Percentiles rank a stretch among this genome's conserved stretches.
Evolutionary conservation across 2,888 invertebrate genomes (phyloP).

Genomic region (Noctua comes): DNA sequence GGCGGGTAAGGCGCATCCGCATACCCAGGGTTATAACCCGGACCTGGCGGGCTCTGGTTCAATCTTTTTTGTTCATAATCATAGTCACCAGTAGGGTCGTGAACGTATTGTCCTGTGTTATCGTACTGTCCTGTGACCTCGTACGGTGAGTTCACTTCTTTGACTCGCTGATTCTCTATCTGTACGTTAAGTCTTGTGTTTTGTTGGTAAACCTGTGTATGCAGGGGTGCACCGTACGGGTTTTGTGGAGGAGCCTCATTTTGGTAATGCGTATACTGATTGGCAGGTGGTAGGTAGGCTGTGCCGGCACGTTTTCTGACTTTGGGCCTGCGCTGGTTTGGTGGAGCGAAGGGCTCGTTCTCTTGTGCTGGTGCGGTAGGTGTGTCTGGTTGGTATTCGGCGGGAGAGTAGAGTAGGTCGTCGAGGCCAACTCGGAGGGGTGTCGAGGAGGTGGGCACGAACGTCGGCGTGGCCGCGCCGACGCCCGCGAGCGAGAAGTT

Average conservation of each 20-base stretch:
- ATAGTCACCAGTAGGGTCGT: constrained; percentile 87
- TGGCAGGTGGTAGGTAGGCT: constrained; percentile 85
- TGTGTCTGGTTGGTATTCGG: constrained; percentile 77
- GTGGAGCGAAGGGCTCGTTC: constrained; percentile 80
- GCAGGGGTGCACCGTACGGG: constrained; percentile 81
- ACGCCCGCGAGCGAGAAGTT: constrained; percentile 85
- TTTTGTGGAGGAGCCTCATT: constrained; percentile 82
- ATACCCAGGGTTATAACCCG: constrained; percentile 82
- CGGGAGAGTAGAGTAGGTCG: constrained; percentile 86
- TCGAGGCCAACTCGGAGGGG: constrained; percentile 83
- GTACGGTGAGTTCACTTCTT: constrained; percentile 80
- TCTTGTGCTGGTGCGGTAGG: constrained; percentile 69
- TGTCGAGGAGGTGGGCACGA: constrained; percentile 77
- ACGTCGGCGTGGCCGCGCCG: constrained; percentile 80
- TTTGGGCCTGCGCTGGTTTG: constrained; percentile 81
- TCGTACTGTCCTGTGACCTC: constrained; percentile 86
- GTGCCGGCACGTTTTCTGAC: constrained; percentile 87
- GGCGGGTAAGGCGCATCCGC: constrained; percentile 82
- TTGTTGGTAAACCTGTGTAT: constrained; percentile 85
- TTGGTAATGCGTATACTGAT: constrained; percentile 85
- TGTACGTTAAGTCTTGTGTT: constrained; percentile 83
- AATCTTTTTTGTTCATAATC: constrained; percentile 85
- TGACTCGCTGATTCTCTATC: constrained; percentile 84
- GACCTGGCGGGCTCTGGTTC: constrained; percentile 74
- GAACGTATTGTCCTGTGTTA: constrained; percentile 85